A percentile compares a stretch with the other conserved stretches of the same genome.
phyloP scores from a whole-genome alignment of 2,113 vertebrate genomes.

The Cyprichromis sp. region DNA sequence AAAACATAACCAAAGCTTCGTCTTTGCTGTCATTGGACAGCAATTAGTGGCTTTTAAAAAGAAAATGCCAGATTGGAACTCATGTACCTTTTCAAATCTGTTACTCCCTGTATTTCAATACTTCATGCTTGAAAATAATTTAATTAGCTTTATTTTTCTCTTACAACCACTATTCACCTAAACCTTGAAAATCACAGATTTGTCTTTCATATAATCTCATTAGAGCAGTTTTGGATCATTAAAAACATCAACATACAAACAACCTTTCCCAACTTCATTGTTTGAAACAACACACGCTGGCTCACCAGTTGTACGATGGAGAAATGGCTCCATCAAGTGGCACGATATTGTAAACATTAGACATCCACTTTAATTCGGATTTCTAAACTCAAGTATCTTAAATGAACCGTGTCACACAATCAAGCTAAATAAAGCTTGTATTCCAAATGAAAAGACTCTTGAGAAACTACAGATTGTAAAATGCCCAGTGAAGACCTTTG shows the following conservation, averaged over 20 bases:
- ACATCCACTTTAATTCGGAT: not conserved
- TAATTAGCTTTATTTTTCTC: not conserved
- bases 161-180: not conserved
- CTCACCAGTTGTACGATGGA: not conserved
- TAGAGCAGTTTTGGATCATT: not conserved
- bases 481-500: not conserved
- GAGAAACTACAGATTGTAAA: not conserved
- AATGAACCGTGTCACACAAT: not conserved
- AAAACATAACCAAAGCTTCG: not conserved
- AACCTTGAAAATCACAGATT: not conserved
- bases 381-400: not conserved
- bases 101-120: not conserved
- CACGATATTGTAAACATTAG: not conserved
- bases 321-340: slow-evolving; percentile 47
- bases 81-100: not conserved
- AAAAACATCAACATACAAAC: not conserved
- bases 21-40: not conserved
- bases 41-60: not conserved
- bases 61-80: not conserved
- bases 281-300: accelerated
- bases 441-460: not conserved
- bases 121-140: not conserved
- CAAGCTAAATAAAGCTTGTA: not conserved
- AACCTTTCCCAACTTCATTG: too few relatives aligned
- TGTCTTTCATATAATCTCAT: not conserved